A percentile compares a stretch with the other conserved stretches of the same genome.
phyloP scores from a whole-genome alignment of 2,797 vertebrate genomes.

The Otolemur crassicaudatus region DNA sequence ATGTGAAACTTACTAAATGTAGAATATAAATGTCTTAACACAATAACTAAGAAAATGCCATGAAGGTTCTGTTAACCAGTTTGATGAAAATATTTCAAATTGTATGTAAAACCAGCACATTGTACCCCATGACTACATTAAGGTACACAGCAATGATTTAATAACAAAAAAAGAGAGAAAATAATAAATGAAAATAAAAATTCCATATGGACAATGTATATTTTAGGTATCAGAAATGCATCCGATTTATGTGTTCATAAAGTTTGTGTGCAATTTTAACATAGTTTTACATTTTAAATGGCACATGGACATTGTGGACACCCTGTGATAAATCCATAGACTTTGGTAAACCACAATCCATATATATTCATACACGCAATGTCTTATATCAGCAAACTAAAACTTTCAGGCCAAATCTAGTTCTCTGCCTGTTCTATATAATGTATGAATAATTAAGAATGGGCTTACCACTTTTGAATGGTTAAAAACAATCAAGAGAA shows the following conservation, averaged over 20 bases:
- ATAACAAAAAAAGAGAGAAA: too few relatives aligned
- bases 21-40: too few relatives aligned
- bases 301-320: too few relatives aligned
- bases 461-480: background rate
- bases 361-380: background rate
- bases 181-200: background rate
- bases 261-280: too few relatives aligned
- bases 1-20: too few relatives aligned
- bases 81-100: too few relatives aligned
- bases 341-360: background rate
- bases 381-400: background rate
- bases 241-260: background rate
- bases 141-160: too few relatives aligned
- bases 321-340: background rate
- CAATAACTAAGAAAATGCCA: too few relatives aligned
- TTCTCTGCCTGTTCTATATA: background rate
- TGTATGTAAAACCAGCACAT: too few relatives aligned
- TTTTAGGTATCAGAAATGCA: background rate
- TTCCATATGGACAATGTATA: background rate
- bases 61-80: too few relatives aligned
- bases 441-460: background rate
- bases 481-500: background rate
- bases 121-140: too few relatives aligned
- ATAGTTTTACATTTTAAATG: too few relatives aligned
- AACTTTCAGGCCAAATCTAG: background rate